phyloP scores from a whole-genome alignment of 1,140 invertebrate genomes.

The Zaprionus kolodkinae region DNA sequence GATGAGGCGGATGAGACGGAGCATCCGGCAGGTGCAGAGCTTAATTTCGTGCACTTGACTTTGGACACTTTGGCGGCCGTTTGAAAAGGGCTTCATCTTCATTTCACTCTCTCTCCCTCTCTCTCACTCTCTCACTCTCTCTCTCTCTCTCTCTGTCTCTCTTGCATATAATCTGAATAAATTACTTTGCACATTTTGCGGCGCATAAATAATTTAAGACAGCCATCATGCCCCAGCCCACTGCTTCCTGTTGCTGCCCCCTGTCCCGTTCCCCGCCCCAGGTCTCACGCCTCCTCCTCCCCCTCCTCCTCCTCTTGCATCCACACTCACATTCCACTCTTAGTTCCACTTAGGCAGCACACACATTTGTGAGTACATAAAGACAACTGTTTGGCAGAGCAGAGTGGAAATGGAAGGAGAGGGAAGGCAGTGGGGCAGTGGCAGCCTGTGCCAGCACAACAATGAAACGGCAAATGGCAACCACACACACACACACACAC shows the following conservation, averaged over 20 bases:
- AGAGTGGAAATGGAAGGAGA: no score
- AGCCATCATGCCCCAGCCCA: constrained; percentile 3
- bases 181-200: constrained; percentile 81
- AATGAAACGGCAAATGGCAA: constrained; percentile 75
- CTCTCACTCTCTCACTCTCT: constrained; percentile 41
- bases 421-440: neutral
- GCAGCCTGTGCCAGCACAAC: constrained; percentile 37
- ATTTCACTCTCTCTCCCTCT: constrained; percentile 58
- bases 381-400: neutral
- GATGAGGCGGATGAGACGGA: neutral
- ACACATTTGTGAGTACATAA: neutral
- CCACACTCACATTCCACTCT: neutral
- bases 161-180: constrained; percentile 80
- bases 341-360: neutral
- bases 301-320: neutral
- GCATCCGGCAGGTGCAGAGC: constrained; percentile 67
- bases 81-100: constrained; percentile 61
- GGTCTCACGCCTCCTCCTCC: neutral
- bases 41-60: constrained; percentile 79
- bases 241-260: neutral
- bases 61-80: constrained; percentile 74
- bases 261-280: neutral
- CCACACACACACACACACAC: constrained; percentile 59
- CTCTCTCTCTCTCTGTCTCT: constrained; percentile 37
- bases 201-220: constrained; percentile 77